These are phyloP conservation scores for Macropodus opercularis DNA, from an alignment of 2,797 vertebrate species.

Conservation along the genomic window DNA sequence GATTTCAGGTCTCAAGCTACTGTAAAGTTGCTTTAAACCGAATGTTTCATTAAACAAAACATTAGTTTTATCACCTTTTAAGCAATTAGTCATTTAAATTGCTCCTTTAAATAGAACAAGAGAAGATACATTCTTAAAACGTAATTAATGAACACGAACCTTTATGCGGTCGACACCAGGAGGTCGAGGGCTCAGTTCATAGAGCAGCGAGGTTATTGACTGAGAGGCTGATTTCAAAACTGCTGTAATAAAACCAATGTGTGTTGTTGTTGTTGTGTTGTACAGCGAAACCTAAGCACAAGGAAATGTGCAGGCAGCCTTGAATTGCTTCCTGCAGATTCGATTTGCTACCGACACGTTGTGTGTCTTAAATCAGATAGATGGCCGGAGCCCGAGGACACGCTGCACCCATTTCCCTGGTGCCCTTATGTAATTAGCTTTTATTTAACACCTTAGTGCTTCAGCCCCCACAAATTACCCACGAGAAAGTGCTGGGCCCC, in stretches of 20 bases:
- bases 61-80: too few species aligned
- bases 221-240: conserved; percentile 7
- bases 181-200: too few species aligned
- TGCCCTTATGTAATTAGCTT: conserved; percentile 75
- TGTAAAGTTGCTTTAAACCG: background rate
- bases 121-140: background rate
- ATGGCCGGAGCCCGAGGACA: conserved; percentile 61
- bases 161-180: too few species aligned
- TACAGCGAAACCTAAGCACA: conserved; percentile 22
- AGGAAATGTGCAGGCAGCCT: conserved; percentile 52
- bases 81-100: background rate
- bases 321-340: conserved; percentile 76
- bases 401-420: conserved; percentile 68
- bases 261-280: conserved; percentile 11
- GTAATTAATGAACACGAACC: background rate
- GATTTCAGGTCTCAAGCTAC: too few species aligned
- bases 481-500: conserved; percentile 27
- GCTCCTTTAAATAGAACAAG: background rate
- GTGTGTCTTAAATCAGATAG: conserved; percentile 78
- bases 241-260: conserved; percentile 9
- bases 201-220: too few species aligned
- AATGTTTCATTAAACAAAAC: too few species aligned
- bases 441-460: conserved; percentile 75
- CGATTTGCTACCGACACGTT: conserved; percentile 78
- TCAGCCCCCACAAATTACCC: conserved; percentile 35